A percentile compares a stretch with the other conserved stretches of the same genome.
These are phyloP conservation scores for Pseudoatta argentina DNA, from an alignment of 1,140 invertebrate species.

Conservation along the genomic window DNA sequence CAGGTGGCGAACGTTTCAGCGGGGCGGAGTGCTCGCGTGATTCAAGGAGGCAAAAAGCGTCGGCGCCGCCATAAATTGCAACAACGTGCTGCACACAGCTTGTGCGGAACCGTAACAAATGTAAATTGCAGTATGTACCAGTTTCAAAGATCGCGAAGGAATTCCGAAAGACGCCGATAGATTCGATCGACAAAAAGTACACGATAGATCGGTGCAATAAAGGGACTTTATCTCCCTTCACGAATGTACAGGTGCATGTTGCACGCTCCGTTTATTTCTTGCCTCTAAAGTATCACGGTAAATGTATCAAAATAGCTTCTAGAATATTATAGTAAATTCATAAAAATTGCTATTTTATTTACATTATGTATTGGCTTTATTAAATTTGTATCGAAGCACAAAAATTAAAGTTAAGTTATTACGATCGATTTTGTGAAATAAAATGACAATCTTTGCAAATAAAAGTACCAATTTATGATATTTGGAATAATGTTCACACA, in stretches of 20 bases:
- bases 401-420: neutral
- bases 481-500: neutral
- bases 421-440: neutral
- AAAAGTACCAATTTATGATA: neutral
- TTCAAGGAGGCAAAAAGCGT: slow-evolving; percentile 54
- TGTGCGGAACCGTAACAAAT: slow-evolving; percentile 31
- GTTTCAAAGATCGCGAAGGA: slow-evolving; percentile 26
- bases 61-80: slow-evolving; percentile 42
- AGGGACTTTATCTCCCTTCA: neutral
- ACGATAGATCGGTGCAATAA: slow-evolving; percentile 8
- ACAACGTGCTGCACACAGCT: slow-evolving; percentile 42
- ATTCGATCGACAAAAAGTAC: slow-evolving; percentile 9
- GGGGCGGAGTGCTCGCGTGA: slow-evolving; percentile 44
- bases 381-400: neutral
- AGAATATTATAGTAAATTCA: neutral
- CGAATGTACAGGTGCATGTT: neutral
- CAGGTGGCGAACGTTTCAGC: slow-evolving; percentile 44
- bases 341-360: neutral
- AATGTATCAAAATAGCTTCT: neutral
- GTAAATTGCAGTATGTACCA: slow-evolving; percentile 39
- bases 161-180: slow-evolving; percentile 1
- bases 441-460: neutral
- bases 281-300: neutral
- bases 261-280: slow-evolving; percentile 1
- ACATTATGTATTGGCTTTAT: neutral